phyloP scores from a whole-genome alignment of 2,888 invertebrate genomes.

The Oxycera nigricornis region DNA sequence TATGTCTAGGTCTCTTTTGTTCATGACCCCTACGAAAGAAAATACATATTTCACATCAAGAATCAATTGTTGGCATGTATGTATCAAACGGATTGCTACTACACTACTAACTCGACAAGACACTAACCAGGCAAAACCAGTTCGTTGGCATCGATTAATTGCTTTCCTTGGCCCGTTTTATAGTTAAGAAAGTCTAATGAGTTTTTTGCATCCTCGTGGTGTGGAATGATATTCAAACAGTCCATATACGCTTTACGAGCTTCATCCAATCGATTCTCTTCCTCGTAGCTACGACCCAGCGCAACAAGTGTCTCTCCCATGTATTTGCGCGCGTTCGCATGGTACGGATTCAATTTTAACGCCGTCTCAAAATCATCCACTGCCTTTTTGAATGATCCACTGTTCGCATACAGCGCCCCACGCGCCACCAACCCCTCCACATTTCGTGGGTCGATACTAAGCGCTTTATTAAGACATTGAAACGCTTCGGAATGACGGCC shows the following conservation, averaged over 20 bases:
- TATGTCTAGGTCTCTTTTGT: slow-evolving; percentile 51
- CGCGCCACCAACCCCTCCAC: slow-evolving; percentile 92
- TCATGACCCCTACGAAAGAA: not conserved
- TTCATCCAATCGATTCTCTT: slow-evolving; percentile 83
- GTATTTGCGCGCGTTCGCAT: slow-evolving; percentile 93
- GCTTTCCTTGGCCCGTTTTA: slow-evolving; percentile 67
- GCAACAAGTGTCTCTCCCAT: slow-evolving; percentile 93
- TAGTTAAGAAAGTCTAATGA: slow-evolving; percentile 82
- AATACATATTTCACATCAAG: slow-evolving; percentile 39
- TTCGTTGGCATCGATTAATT: slow-evolving; percentile 71
- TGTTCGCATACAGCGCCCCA: slow-evolving; percentile 92
- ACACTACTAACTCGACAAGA: not conserved
- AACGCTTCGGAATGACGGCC: slow-evolving; percentile 94
- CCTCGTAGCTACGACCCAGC: slow-evolving; percentile 85
- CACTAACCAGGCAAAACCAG: slow-evolving; percentile 66
- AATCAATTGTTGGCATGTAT: not conserved
- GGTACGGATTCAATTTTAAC: slow-evolving; percentile 84
- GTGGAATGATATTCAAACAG: slow-evolving; percentile 82
- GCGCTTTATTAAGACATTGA: slow-evolving; percentile 90
- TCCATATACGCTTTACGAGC: slow-evolving; percentile 85
- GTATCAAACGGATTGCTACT: not conserved
- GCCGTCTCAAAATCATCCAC: slow-evolving; percentile 95
- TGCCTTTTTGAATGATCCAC: slow-evolving; percentile 91
- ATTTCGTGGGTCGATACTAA: slow-evolving; percentile 89
- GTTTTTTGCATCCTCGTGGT: slow-evolving; percentile 86